Evolutionary conservation across 2,888 invertebrate species (phyloP).

Genomic region (Dastarcus helophoroides): DNA sequence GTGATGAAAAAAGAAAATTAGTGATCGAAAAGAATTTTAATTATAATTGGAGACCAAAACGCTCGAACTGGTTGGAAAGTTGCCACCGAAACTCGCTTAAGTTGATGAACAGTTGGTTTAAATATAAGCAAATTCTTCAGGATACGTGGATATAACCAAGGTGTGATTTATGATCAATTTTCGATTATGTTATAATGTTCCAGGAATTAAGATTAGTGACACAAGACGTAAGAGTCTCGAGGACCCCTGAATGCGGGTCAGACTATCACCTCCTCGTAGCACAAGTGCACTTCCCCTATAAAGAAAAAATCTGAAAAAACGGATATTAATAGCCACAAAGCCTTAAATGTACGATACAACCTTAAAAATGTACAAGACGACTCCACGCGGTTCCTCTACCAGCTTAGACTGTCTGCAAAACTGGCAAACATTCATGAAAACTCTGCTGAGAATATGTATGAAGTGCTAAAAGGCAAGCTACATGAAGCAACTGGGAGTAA

Average conservation of each 20-base stretch:
- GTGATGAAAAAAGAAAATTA: no score
- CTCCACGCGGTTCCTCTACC: conserved; percentile 3
- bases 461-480: neutral
- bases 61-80: no score
- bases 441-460: conserved; percentile 2
- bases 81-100: conserved; percentile 3
- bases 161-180: neutral
- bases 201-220: neutral
- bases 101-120: conserved; percentile 3
- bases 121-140: neutral
- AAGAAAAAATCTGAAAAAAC: no score
- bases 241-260: neutral
- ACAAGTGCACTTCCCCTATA: no score
- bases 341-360: conserved; percentile 3
- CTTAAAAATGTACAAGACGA: neutral
- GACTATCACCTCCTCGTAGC: neutral
- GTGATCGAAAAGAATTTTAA: no score
- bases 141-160: neutral
- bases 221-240: conserved; percentile 1
- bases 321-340: no score
- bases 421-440: no score
- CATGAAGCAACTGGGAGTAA: conserved; percentile 1
- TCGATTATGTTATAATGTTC: neutral
- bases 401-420: conserved; percentile 1
- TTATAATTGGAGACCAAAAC: no score